Base-by-base conservation (phyloP, 2,113 vertebrate genomes). In the Coptodon bakossiorum region DNA sequence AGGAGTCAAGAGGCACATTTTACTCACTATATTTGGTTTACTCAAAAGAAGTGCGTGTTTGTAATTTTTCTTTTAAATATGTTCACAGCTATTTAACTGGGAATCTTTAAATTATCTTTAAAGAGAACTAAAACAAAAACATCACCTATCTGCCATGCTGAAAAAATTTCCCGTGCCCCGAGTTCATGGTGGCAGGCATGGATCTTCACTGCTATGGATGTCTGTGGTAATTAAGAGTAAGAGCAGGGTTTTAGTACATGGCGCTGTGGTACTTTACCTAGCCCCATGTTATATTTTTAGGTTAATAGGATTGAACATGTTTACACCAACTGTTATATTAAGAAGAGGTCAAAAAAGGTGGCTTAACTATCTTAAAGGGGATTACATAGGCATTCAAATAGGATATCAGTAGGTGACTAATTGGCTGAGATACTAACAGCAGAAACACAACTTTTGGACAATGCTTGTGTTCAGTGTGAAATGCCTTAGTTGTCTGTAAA, bases 291-390 rank as follows among this genome's bases (percentile, higher is more conserved):
- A 85, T 89, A 91, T 94, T 91, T 92, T 89, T 90, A 91, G 73
- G 66, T 91, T 95, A 93, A 95, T 93, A 93, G 90, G 94, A 94
- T 93, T 93, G 84, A 57, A 86, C 81, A 91, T 93, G 90, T 94
- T 94, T 93, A 95, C 86, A 93, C 78, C 92, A 93, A 94, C 93
- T 91, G 89, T 86, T 94, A 81, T 84, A 87, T 94, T 91, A 91
- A 90, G 61, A 63, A 16, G 82, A 90, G 92, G 92, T 93, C 89
- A 94, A 88, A 88, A 48, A 90, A 91, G 87, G 80, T 81, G 88
- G 85, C 84, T 93, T 93, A 90, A 93, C 91, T 91, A 90, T 66
- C 59, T 88, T 88, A 94, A 94, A 95, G 86, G 82, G 89, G 90
- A 90, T 95, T 92, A 93, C 84, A 88, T 48, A 57, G 27, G 54